phyloP scores from a whole-genome alignment of 1,140 invertebrate genomes.

The Scaptomyza pallida region DNA sequence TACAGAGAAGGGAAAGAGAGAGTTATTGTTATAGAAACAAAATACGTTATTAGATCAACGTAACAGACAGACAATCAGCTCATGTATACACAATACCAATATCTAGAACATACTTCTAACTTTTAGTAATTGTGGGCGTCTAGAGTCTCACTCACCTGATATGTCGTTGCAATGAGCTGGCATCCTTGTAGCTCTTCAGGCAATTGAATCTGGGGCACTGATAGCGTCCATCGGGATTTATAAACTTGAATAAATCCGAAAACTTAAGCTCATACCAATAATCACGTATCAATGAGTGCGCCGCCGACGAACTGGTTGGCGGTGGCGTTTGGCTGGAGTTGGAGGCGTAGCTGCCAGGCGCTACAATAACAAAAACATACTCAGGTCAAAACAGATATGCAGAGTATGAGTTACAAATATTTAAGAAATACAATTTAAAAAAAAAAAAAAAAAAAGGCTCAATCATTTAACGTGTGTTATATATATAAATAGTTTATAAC shows the following conservation, averaged over 20 bases:
- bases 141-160: conserved; percentile 84
- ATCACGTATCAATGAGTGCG: conserved; percentile 76
- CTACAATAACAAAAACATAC: conserved; percentile 55
- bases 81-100: background rate
- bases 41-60: conserved; percentile 26
- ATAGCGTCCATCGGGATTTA: conserved; percentile 83
- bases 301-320: conserved; percentile 66
- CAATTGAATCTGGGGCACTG: conserved; percentile 84
- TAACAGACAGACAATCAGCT: conserved; percentile 33
- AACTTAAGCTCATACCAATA: conserved; percentile 84
- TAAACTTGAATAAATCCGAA: conserved; percentile 83
- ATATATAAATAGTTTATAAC: too few relatives aligned
- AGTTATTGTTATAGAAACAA: too few relatives aligned
- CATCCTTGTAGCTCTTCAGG: conserved; percentile 83
- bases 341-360: conserved; percentile 74
- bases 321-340: conserved; percentile 82
- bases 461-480: too few relatives aligned
- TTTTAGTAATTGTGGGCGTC: too few relatives aligned
- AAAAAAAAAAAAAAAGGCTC: conserved; percentile 19
- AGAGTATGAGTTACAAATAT: background rate
- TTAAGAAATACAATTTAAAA: conserved; percentile 1
- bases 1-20: conserved; percentile 39
- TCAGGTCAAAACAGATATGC: background rate
- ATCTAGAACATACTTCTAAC: background rate
- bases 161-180: conserved; percentile 85